Conservation (phyloP, 2,888 invertebrate genomes). For the Drosophila peninsularis region DNA sequence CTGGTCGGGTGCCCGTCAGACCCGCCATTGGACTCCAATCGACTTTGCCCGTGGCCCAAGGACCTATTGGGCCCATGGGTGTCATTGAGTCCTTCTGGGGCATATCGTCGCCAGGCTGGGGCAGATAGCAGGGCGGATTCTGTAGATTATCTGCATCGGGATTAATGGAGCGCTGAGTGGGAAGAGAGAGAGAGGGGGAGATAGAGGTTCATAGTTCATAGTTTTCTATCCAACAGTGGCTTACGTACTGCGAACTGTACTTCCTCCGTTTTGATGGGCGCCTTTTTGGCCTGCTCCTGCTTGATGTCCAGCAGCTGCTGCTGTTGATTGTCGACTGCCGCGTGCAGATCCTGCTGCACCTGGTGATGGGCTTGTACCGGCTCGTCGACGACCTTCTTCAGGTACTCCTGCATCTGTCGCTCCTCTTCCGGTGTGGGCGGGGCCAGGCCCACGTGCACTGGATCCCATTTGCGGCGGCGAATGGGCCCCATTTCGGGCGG, state of each 20-base stretch:
- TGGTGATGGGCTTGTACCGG: constrained; percentile 51
- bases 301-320: constrained; percentile 59
- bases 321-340: constrained; percentile 60
- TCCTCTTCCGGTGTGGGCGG: constrained; percentile 56
- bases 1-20: constrained; percentile 90
- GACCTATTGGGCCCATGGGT: constrained; percentile 86
- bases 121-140: constrained; percentile 86
- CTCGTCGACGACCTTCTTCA: constrained; percentile 27
- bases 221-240: fast-evolving
- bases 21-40: constrained; percentile 90
- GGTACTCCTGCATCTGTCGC: constrained; percentile 41
- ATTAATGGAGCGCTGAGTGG: constrained; percentile 56
- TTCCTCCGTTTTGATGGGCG: constrained; percentile 50
- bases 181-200: not conserved
- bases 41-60: constrained; percentile 90
- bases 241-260: constrained; percentile 60
- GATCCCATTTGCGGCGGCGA: constrained; percentile 39
- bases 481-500: constrained; percentile 50
- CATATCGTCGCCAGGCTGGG: constrained; percentile 86
- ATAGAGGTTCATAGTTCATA: not conserved
- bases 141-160: constrained; percentile 75
- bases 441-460: constrained; percentile 32
- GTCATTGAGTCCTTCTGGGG: constrained; percentile 81
- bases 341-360: constrained; percentile 52
- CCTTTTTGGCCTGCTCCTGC: constrained; percentile 42